These are phyloP conservation scores for Sebastes miniatus DNA, from an alignment of 2,797 vertebrate species.

Conservation along the genomic window DNA sequence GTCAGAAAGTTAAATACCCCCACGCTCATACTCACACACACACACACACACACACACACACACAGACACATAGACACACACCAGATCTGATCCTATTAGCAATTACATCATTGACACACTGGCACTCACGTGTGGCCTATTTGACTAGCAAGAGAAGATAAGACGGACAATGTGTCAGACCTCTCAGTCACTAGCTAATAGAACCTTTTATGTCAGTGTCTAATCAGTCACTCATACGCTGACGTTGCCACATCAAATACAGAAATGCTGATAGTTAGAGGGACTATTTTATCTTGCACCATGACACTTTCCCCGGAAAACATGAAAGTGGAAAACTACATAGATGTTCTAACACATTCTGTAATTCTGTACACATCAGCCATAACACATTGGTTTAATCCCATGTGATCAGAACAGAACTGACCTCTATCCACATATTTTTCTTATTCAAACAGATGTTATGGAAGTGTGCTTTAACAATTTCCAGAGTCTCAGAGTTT, in stretches of 20 bases:
- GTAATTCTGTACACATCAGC: not conserved
- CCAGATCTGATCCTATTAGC: constrained; percentile 61
- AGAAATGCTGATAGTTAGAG: not conserved
- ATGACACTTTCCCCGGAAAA: not conserved
- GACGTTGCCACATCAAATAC: not conserved
- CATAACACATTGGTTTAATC: not conserved
- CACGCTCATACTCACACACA: not conserved
- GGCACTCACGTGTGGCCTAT: constrained; percentile 23
- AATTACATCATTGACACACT: constrained; percentile 63
- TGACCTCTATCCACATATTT: not conserved
- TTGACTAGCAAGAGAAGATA: constrained; percentile 3
- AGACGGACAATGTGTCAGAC: constrained; percentile 1
- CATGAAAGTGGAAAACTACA: not conserved
- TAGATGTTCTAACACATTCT: not conserved
- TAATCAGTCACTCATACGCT: not conserved
- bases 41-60: not conserved
- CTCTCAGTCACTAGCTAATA: not conserved
- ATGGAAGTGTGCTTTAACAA: not conserved
- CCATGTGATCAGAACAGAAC: not conserved
- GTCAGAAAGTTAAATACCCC: constrained; percentile 61
- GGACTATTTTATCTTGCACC: not conserved
- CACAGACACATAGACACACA: not conserved
- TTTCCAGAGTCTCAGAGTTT: not conserved
- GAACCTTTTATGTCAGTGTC: not conserved
- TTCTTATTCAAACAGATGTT: not conserved